Base-by-base conservation (phyloP, 1,140 invertebrate genomes). In the Anoplophora glabripennis region DNA sequence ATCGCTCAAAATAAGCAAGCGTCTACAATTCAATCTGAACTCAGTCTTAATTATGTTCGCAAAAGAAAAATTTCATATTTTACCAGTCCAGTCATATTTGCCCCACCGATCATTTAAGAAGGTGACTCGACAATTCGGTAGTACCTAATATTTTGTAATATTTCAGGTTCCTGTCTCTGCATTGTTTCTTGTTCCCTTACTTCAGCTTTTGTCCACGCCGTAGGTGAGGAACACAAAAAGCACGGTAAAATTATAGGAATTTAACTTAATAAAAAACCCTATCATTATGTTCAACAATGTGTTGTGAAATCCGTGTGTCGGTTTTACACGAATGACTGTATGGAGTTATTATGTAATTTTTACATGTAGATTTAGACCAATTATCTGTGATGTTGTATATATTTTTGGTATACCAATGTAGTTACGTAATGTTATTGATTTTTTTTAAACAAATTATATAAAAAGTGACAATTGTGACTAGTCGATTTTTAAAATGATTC, bases 141-240 rank as follows among this genome's bases (percentile, higher is more conserved):
- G 47, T 42, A 46, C 18, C 5, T 55, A 12, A 17, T 59, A 66
- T 61, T 69, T 79, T 78, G 72, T 28, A 28, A 28, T 28, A 28
- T 86, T 85, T 44, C 84, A 89, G 92, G 76, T 93, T 94, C 78
- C 83, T 89, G 64, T 93, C 90, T 44, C 81, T 94, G 64, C 91
- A 94, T 73, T 94, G 92, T 76, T 87, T 86, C 74, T 81, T 94
- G 21, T 94, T 92, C 76, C 90, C 91, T 33, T 83, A 89, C 72
- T 88, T 89, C 72, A 83, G 84, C 65, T 88, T 88, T 75, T 93
- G 90, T 72, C 84, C 87, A 34, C 81, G 79, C 68, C 75, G 71
- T n/a, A 56, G 54, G 45, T 60, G 44, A 51, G 53, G 36, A 53
- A 53, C 21, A 28, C 21, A 28, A 28, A 28, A 28, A 5, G 21